Evolutionary conservation across 2,888 invertebrate species (phyloP).

Genomic region (Trachelus troglodyta): DNA sequence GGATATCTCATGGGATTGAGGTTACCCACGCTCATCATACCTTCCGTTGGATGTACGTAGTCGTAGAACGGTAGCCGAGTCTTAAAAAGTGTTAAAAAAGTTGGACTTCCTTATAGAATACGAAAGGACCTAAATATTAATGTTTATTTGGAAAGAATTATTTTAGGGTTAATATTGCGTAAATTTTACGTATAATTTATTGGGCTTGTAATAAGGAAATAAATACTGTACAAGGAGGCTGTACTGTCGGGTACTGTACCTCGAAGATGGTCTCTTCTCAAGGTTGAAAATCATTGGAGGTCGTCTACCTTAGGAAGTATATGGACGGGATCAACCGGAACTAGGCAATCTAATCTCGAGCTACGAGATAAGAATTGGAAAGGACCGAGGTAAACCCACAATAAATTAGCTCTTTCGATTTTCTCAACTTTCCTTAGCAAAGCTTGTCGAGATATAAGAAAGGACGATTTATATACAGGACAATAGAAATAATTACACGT

Average conservation of each 20-base stretch:
- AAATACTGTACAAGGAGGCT: too few relatives aligned
- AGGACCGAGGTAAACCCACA: neutral
- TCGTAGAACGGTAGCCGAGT: conserved; percentile 53
- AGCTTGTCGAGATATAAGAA: neutral
- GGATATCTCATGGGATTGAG: conserved; percentile 29
- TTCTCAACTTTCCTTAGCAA: neutral
- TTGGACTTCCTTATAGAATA: neutral
- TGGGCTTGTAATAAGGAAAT: neutral
- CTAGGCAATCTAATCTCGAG: neutral
- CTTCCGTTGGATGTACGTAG: conserved; percentile 46
- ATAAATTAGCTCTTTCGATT: neutral
- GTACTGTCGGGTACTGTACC: neutral
- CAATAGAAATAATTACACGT: neutral
- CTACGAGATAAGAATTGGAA: neutral
- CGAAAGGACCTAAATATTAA: neutral
- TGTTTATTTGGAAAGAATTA: neutral
- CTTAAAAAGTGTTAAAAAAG: conserved; percentile 25
- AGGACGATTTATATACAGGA: neutral
- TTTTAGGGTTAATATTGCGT: neutral
- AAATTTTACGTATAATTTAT: neutral
- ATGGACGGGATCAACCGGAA: neutral
- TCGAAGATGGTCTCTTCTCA: neutral
- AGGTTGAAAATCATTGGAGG: neutral
- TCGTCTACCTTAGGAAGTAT: neutral
- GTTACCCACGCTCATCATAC: conserved; percentile 29